phyloP scores from a whole-genome alignment of 2,797 vertebrate species.

The Squalus acanthias region DNA sequence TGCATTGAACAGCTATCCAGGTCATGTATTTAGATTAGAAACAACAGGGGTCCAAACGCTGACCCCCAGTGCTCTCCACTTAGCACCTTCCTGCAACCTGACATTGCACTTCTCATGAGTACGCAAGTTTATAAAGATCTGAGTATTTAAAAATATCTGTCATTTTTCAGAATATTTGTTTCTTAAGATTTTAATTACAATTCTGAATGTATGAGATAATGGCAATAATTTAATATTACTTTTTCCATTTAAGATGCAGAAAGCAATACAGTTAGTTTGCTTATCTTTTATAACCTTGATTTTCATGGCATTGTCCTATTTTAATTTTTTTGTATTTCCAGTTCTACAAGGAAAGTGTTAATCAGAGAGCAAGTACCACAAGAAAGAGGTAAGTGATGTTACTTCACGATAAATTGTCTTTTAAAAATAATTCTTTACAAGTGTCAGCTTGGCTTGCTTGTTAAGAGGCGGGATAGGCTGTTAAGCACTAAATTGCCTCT shows the following conservation, averaged over 20 bases:
- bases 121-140: not conserved
- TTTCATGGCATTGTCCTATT: not conserved
- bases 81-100: not conserved
- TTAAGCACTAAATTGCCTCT: too few species aligned
- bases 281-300: not conserved
- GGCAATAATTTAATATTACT: not conserved
- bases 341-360: not conserved
- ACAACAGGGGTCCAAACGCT: not conserved
- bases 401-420: not conserved
- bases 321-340: not conserved
- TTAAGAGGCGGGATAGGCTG: not conserved
- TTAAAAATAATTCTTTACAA: not conserved
- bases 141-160: not conserved
- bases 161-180: not conserved
- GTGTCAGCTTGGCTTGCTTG: not conserved
- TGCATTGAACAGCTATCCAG: not conserved
- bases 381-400: slow-evolving; percentile 22
- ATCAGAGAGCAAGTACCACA: too few species aligned
- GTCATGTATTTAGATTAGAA: not conserved
- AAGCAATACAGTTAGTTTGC: not conserved
- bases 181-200: not conserved
- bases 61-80: not conserved
- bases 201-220: not conserved
- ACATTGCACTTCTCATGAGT: not conserved
- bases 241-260: not conserved